Evolutionary conservation across 2,888 invertebrate species (phyloP).

Genomic region (Magallana nippona): DNA sequence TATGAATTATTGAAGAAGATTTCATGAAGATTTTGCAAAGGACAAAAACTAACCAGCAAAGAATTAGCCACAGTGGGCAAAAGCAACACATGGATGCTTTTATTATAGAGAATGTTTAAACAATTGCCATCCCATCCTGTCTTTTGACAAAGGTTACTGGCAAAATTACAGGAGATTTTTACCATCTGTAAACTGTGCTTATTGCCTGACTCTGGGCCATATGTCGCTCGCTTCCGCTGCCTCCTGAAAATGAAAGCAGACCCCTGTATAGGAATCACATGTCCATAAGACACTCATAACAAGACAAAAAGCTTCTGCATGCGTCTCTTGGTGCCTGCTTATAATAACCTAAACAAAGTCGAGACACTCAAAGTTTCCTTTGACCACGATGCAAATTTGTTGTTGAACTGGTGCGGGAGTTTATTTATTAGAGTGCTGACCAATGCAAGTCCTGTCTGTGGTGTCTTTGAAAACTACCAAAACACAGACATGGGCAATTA

Average conservation of each 20-base stretch:
- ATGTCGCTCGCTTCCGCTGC: conserved; percentile 41
- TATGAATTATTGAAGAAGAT: not conserved
- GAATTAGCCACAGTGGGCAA: conserved; percentile 9
- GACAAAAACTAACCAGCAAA: not conserved
- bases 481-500: conserved; percentile 36
- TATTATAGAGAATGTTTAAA: conserved; percentile 29
- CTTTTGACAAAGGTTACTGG: conserved; percentile 33
- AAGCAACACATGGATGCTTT: conserved; percentile 26
- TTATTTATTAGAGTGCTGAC: conserved; percentile 25
- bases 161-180: conserved; percentile 30
- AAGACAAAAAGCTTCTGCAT: conserved; percentile 48
- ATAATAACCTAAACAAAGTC: conserved; percentile 18
- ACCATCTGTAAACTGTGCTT: conserved; percentile 33
- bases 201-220: conserved; percentile 39
- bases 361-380: not conserved
- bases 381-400: conserved; percentile 8
- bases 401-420: not conserved
- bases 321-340: conserved; percentile 36
- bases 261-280: conserved; percentile 52
- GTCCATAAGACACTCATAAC: conserved; percentile 47
- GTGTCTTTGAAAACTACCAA: not conserved
- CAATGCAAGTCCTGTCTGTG: not conserved
- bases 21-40: not conserved
- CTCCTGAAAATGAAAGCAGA: conserved; percentile 42
- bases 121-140: conserved; percentile 23